phyloP scores from a whole-genome alignment of 2,888 invertebrate species.

The Apamea monoglypha region DNA sequence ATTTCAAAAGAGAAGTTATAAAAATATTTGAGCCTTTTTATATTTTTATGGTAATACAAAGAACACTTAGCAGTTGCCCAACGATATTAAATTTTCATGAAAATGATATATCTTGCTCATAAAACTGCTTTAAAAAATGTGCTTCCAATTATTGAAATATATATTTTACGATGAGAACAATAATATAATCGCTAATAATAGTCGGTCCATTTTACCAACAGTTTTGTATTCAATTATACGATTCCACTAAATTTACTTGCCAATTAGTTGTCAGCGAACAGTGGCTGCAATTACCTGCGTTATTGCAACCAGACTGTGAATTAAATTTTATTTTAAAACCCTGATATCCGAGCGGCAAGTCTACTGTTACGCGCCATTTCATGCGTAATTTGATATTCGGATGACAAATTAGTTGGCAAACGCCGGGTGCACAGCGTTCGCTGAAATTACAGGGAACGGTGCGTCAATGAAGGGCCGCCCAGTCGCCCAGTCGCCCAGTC shows the following conservation, averaged over 20 bases:
- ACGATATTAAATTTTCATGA: conserved; percentile 41
- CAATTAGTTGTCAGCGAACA: conserved; percentile 81
- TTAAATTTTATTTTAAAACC: conserved; percentile 87
- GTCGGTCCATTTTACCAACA: conserved; percentile 53
- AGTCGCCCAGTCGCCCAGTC: conserved; percentile 32
- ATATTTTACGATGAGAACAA: conserved; percentile 30
- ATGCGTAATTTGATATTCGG: conserved; percentile 89
- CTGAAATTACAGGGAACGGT: conserved; percentile 86
- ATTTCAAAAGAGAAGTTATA: conserved; percentile 51
- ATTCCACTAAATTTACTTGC: conserved; percentile 81
- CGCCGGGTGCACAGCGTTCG: conserved; percentile 76
- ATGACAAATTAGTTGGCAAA: conserved; percentile 88
- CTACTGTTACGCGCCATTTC: conserved; percentile 88
- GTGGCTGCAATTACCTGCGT: conserved; percentile 78
- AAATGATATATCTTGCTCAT: conserved; percentile 42
- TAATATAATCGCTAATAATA: conserved; percentile 61
- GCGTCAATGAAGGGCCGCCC: conserved; percentile 63
- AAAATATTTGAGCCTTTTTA: conserved; percentile 56
- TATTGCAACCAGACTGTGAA: conserved; percentile 80
- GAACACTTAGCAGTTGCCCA: conserved; percentile 45
- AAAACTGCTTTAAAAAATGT: conserved; percentile 29
- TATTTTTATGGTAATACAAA: conserved; percentile 55
- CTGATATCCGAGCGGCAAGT: conserved; percentile 80
- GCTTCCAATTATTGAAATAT: conserved; percentile 27
- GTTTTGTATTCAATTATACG: conserved; percentile 72